These are phyloP conservation scores for Rhagologus leucostigma DNA, from an alignment of 2,113 vertebrate species.

Conservation along the genomic window DNA sequence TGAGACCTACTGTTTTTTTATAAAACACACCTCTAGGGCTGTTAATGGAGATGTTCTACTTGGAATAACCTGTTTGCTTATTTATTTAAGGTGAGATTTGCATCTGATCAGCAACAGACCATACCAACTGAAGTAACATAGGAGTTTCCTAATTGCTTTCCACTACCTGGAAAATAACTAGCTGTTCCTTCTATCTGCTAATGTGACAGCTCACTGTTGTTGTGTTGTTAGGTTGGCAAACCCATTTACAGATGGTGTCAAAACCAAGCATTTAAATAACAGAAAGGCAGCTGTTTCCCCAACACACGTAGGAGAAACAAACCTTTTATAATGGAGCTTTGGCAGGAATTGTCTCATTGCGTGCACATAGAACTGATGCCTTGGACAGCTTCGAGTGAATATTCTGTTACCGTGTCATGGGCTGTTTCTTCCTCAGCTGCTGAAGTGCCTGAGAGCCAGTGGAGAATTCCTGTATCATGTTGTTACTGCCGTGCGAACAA, in stretches of 20 bases:
- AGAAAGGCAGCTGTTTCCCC: background rate
- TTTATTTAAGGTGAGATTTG: conserved; percentile 30
- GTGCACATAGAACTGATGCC: background rate
- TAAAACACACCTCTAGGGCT: background rate
- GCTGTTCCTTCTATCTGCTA: background rate
- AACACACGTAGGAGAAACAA: background rate
- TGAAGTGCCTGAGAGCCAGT: background rate
- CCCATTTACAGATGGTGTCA: background rate
- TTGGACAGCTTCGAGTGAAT: background rate
- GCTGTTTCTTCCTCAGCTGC: background rate
- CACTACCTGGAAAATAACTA: background rate
- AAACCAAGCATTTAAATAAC: background rate
- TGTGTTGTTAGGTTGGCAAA: background rate
- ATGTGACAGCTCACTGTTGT: background rate
- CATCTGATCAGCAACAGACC: conserved; percentile 14
- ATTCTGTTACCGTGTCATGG: background rate
- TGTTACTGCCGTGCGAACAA: background rate
- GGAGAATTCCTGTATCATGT: background rate
- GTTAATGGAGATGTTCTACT: background rate
- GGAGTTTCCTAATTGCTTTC: conserved; percentile 1
- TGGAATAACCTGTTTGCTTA: background rate
- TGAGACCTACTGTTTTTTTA: background rate
- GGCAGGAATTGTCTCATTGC: background rate
- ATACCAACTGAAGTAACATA: background rate
- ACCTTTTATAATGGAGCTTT: background rate